Conservation (phyloP, 23 tunicate species). For the Trididemnum clinides region DNA sequence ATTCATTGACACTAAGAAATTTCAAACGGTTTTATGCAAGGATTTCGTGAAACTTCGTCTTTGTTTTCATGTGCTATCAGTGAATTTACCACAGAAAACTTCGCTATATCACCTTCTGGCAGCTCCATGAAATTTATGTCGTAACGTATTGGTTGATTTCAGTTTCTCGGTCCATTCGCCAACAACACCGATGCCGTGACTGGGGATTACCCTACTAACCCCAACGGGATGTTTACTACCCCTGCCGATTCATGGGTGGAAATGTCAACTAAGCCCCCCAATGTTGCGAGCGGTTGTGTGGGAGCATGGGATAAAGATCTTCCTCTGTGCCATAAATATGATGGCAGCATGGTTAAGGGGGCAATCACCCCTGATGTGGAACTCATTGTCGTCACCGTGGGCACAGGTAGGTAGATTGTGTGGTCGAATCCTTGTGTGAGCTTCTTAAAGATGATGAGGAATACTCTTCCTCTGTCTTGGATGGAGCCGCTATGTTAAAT, state of each 20-base stretch:
- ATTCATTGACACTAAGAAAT: no score
- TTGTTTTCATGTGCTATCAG: no score
- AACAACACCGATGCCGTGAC: slow-evolving; percentile 74
- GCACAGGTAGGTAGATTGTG: slow-evolving; percentile 59
- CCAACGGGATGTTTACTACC: slow-evolving; percentile 31
- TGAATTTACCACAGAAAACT: no score
- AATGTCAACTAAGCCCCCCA: background rate
- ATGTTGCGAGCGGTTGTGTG: slow-evolving; percentile 45
- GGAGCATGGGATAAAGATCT: slow-evolving; percentile 59
- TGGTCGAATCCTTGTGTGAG: background rate
- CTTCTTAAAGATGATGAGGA: background rate
- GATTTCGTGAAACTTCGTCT: no score
- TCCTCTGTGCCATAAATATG: slow-evolving; percentile 48
- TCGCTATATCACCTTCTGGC: no score
- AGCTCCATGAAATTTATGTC: no score
- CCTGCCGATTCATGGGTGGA: slow-evolving; percentile 32
- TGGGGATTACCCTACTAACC: slow-evolving; percentile 76
- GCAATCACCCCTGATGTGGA: slow-evolving; percentile 51
- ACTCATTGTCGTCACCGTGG: slow-evolving; percentile 74
- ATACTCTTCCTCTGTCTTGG: no score
- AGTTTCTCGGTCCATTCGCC: slow-evolving; percentile 88
- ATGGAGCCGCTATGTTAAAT: no score
- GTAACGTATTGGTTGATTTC: no score
- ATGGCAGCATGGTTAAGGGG: slow-evolving; percentile 21
- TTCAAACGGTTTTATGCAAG: no score